Evolutionary conservation across 2,888 invertebrate genomes (phyloP).

Genomic region (Lordiphosa fenestrarum): DNA sequence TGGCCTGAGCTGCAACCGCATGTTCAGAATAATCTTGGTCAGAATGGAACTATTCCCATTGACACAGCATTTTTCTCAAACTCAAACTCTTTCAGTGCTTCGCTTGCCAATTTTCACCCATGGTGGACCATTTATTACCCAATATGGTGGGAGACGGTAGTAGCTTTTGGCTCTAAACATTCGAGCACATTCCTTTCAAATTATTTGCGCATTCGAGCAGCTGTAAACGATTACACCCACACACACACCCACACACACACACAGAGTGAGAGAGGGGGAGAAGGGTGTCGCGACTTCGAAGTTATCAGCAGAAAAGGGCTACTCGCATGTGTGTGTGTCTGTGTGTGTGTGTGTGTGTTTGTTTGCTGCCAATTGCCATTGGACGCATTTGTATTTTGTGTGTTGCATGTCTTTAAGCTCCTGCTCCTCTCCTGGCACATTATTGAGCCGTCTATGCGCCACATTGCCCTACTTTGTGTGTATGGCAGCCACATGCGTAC

Average conservation of each 20-base stretch:
- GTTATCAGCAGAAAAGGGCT: constrained; percentile 54
- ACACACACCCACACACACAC: constrained; percentile 27
- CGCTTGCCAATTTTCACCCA: constrained; percentile 3
- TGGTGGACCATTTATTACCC: constrained; percentile 14
- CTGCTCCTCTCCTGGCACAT: constrained; percentile 42
- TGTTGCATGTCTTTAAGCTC: constrained; percentile 43
- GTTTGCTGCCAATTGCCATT: constrained; percentile 64
- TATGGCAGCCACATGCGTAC: constrained; percentile 26
- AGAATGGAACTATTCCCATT: too few relatives aligned
- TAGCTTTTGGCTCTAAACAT: constrained; percentile 60
- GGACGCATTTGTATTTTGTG: constrained; percentile 37
- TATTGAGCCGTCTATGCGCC: constrained; percentile 73
- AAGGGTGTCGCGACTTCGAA: constrained; percentile 47
- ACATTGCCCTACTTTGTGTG: constrained; percentile 59
- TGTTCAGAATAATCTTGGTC: too few relatives aligned
- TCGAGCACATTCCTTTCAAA: constrained; percentile 65
- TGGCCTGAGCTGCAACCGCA: too few relatives aligned
- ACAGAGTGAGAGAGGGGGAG: not conserved
- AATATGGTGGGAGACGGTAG: constrained; percentile 28
- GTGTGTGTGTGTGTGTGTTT: constrained; percentile 24
- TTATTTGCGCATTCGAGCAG: constrained; percentile 77
- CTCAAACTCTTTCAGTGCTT: too few relatives aligned
- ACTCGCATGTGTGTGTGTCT: constrained; percentile 18
- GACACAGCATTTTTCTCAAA: too few relatives aligned
- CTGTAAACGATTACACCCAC: constrained; percentile 77